Conservation (phyloP, 2,797 vertebrate genomes). For the Neostethus bicornis region DNA sequence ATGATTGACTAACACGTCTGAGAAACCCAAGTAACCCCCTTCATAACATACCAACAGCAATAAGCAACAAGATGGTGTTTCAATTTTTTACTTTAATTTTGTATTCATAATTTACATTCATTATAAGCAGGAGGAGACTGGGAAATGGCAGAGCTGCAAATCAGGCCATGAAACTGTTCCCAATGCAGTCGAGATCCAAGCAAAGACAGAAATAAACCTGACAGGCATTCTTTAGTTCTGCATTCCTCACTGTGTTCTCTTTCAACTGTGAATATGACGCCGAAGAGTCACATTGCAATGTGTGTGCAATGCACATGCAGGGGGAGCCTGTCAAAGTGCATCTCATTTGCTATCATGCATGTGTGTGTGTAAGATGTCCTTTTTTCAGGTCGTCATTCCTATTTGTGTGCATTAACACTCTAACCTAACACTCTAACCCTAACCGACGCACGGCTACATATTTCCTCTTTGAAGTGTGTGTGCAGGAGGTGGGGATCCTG, state of each 20-base stretch:
- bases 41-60: too few relatives aligned
- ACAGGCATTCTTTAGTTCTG: constrained; percentile 58
- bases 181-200: constrained; percentile 13
- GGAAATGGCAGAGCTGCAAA: constrained; percentile 48
- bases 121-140: neutral
- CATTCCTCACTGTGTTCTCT: constrained; percentile 50
- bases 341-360: constrained; percentile 11
- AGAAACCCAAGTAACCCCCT: too few relatives aligned
- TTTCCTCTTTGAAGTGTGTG: constrained; percentile 21
- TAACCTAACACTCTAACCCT: constrained; percentile 32
- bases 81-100: neutral
- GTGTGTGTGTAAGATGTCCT: neutral
- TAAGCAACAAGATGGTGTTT: too few relatives aligned
- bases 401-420: constrained; percentile 13
- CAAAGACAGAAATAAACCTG: constrained; percentile 61
- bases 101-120: neutral
- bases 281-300: constrained; percentile 56
- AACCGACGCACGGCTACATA: constrained; percentile 18
- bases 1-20: too few relatives aligned
- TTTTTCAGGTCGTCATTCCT: constrained; percentile 25
- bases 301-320: constrained; percentile 18
- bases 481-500: neutral
- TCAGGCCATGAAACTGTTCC: constrained; percentile 46
- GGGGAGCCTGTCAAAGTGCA: neutral
- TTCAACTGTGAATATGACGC: constrained; percentile 53